These are phyloP conservation scores for Drosophila orosa DNA, from an alignment of 1,140 invertebrate species.

Conservation along the genomic window DNA sequence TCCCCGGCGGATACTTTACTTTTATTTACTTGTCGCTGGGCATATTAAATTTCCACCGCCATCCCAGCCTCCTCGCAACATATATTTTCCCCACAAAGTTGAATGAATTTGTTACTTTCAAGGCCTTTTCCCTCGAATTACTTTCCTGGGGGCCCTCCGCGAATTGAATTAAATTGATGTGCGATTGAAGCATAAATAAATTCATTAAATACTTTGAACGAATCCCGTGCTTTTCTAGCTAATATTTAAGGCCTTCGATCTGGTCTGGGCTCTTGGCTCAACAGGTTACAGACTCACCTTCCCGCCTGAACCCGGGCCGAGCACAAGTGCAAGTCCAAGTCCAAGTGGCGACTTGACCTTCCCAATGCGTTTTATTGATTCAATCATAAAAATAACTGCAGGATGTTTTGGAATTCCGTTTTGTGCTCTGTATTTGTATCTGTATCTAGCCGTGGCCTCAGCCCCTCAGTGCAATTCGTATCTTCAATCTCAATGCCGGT, in stretches of 20 bases:
- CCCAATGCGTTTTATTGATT: constrained; percentile 67
- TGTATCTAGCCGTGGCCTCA: constrained; percentile 5
- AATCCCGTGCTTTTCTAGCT: constrained; percentile 9
- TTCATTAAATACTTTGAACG: constrained; percentile 61
- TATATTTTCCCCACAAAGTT: constrained; percentile 13
- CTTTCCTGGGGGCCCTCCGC: constrained; percentile 17
- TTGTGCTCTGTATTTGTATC: constrained; percentile 4
- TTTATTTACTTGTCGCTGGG: constrained; percentile 61
- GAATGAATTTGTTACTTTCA: constrained; percentile 52
- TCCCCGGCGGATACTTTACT: constrained; percentile 53
- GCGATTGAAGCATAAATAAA: constrained; percentile 75
- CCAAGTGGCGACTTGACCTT: constrained; percentile 53
- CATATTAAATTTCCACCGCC: constrained; percentile 53
- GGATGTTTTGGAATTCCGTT: constrained; percentile 38
- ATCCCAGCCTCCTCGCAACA: neutral
- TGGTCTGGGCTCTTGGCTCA: constrained; percentile 30
- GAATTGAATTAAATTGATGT: constrained; percentile 77
- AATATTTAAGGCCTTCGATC: constrained; percentile 32
- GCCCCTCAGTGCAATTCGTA: constrained; percentile 29
- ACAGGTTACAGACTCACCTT: constrained; percentile 47
- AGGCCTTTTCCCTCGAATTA: constrained; percentile 54
- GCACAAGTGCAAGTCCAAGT: constrained; percentile 7
- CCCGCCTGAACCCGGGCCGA: neutral
- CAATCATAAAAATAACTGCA: constrained; percentile 73
- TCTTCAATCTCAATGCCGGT: constrained; percentile 59